Evolutionary conservation across 2,797 vertebrate genomes (phyloP), one percentile per base, ranked within the genome.

Genomic region (Poeciliopsis presidionis): DNA sequence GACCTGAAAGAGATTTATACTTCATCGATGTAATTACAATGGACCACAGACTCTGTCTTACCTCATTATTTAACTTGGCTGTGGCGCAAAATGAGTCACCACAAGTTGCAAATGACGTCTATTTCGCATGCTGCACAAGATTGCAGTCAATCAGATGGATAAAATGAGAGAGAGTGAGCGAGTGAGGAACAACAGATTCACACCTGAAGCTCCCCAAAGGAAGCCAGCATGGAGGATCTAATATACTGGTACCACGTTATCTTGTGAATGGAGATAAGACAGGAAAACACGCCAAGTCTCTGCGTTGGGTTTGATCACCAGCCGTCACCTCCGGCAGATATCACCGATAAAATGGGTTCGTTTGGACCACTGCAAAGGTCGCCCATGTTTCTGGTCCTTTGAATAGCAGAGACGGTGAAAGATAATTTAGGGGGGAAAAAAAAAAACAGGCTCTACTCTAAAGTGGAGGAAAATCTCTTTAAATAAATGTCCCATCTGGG

Each of bases 1-100:
- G 22, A 81, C 76, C 49, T 53, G 25, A 73, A 12, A 39, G 61
- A 85, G 84, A 84, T 89, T 83, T 88, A 79, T 86, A 85, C 89
- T 84, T 88, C 88, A 90, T 90, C 86, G 87, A 92, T 80, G 88
- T 87, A 88, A 91, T 88, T 84, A 83, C 67, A 79, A 84, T 1
- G 3, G 65, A 84, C 51, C 73, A 59, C 47, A 43, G 84, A 65
- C 36, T 80, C 75, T 55, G 55, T 20, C 43, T 73, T 73, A 51
- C 36, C 53, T 71, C 49, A 28, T 43, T 63, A 65, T 28, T 74
- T 80, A 74, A 78, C 75, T 88, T 86, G 86, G 88, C 87, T 11
- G 75, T 36, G 28, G 59, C 16, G 28, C 73, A 76, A 75, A 82
- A 79, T 83, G 84, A 88, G 80, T 87, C 81, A 84, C 87, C 77